These are phyloP conservation scores for Beroe ovata DNA, from an alignment of 37 sponge, comb jelly and placozoan species.

Conservation along the genomic window DNA sequence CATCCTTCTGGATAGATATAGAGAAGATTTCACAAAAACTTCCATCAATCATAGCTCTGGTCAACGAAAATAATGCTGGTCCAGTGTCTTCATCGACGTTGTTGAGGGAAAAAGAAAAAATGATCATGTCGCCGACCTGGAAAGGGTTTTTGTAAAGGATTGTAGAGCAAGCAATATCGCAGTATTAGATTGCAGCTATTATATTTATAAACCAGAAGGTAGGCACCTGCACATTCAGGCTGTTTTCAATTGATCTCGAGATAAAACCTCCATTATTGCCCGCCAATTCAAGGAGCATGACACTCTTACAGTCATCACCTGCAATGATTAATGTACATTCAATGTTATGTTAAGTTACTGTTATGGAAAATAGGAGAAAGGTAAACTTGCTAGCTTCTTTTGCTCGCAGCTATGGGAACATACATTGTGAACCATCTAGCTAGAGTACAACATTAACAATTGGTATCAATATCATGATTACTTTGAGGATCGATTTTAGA, in stretches of 20 bases:
- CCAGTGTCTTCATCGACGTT: neutral
- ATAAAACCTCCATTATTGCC: neutral
- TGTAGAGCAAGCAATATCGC: too few species aligned
- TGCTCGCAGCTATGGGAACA: too few species aligned
- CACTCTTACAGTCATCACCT: neutral
- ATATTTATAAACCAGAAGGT: too few species aligned
- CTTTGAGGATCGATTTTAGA: neutral
- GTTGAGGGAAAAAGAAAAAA: neutral
- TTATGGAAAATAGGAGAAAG: too few species aligned
- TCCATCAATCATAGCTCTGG: neutral
- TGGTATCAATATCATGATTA: too few species aligned
- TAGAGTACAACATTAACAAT: too few species aligned
- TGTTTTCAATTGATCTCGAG: neutral
- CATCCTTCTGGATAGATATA: neutral
- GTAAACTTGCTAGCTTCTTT: too few species aligned
- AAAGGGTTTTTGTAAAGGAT: too few species aligned
- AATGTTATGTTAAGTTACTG: too few species aligned
- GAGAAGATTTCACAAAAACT: neutral
- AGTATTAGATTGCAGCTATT: too few species aligned
- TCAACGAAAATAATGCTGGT: neutral
- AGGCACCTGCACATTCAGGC: neutral
- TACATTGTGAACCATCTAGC: too few species aligned
- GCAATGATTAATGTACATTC: too few species aligned
- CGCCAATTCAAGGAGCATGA: neutral
- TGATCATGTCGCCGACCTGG: neutral